These are phyloP conservation scores for Drosophila tristis DNA, from an alignment of 1,140 invertebrate species.

Conservation along the genomic window DNA sequence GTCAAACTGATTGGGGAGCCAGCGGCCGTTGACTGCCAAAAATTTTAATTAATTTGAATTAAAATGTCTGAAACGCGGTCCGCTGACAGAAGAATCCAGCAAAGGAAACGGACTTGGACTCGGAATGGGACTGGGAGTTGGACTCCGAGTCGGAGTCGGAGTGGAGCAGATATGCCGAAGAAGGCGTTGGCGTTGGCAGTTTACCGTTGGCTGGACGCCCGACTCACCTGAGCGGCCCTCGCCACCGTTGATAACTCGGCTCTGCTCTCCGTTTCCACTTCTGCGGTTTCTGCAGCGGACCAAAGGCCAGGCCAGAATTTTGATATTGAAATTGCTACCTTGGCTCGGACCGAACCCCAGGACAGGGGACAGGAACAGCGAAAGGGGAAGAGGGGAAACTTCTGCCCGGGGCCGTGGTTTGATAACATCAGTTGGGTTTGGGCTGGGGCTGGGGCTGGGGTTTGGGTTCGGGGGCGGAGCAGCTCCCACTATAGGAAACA, in stretches of 20 bases:
- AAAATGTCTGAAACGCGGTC: slow-evolving; percentile 61
- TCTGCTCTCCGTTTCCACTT: slow-evolving; percentile 20
- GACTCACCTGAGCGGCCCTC: slow-evolving; percentile 60
- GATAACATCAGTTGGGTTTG: slow-evolving; percentile 64
- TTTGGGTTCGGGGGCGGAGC: slow-evolving; percentile 7
- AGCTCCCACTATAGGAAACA: slow-evolving; percentile 63
- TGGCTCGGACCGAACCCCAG: slow-evolving; percentile 23
- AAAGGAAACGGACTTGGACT: slow-evolving; percentile 23
- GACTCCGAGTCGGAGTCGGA: too few relatives aligned
- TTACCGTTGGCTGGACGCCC: slow-evolving; percentile 62
- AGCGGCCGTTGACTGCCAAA: slow-evolving; percentile 40
- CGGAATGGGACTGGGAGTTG: slow-evolving; percentile 8
- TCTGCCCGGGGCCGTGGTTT: slow-evolving; percentile 63
- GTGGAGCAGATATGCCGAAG: slow-evolving; percentile 63
- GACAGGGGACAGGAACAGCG: too few relatives aligned
- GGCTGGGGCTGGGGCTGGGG: background rate
- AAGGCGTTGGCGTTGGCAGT: slow-evolving; percentile 75
- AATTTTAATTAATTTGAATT: slow-evolving; percentile 79
- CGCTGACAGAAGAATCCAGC: slow-evolving; percentile 44
- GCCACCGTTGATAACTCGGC: slow-evolving; percentile 43
- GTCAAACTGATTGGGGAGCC: slow-evolving; percentile 50
- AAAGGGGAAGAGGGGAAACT: slow-evolving; percentile 44
- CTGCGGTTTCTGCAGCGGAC: slow-evolving; percentile 59
- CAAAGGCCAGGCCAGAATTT: slow-evolving; percentile 75
- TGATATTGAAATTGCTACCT: slow-evolving; percentile 81